phyloP scores from a whole-genome alignment of 2,888 invertebrate species.

The Papilio elwesi region DNA sequence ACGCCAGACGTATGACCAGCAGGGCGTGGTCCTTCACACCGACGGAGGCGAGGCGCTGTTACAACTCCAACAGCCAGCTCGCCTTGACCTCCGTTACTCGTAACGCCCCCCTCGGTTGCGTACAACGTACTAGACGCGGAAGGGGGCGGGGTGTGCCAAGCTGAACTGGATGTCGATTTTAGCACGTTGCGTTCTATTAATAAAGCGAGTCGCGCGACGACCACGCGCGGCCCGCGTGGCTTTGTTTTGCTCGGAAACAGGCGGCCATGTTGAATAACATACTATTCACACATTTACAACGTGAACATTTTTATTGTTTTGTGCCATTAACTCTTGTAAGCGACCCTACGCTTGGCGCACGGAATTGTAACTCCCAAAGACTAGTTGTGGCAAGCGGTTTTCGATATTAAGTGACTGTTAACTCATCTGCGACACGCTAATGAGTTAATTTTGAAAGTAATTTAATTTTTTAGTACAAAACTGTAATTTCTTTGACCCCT shows the following conservation, averaged over 20 bases:
- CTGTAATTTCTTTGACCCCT: too few species aligned
- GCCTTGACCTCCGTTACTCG: constrained; percentile 50
- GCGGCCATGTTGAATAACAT: constrained; percentile 54
- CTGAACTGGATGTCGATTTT: constrained; percentile 56
- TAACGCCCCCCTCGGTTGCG: constrained; percentile 41
- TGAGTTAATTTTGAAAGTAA: too few species aligned
- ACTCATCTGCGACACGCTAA: too few species aligned
- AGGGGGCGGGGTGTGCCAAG: constrained; percentile 51
- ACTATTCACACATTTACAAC: constrained; percentile 67
- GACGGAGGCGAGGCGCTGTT: constrained; percentile 53
- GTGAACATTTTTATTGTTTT: constrained; percentile 66
- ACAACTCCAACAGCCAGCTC: constrained; percentile 48
- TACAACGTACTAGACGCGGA: constrained; percentile 36
- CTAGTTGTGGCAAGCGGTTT: too few species aligned
- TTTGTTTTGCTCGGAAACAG: constrained; percentile 75
- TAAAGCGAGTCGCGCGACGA: constrained; percentile 60
- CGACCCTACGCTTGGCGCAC: constrained; percentile 50
- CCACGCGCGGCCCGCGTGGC: constrained; percentile 77
- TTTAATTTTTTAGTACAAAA: background rate
- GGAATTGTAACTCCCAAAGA: background rate
- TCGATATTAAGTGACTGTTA: too few species aligned
- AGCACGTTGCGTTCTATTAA: constrained; percentile 70
- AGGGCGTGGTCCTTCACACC: constrained; percentile 69
- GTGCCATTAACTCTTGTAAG: constrained; percentile 59
- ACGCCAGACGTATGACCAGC: constrained; percentile 55